phyloP scores from a whole-genome alignment of 2,113 vertebrate species.

The Herpetotheres cachinnans region DNA sequence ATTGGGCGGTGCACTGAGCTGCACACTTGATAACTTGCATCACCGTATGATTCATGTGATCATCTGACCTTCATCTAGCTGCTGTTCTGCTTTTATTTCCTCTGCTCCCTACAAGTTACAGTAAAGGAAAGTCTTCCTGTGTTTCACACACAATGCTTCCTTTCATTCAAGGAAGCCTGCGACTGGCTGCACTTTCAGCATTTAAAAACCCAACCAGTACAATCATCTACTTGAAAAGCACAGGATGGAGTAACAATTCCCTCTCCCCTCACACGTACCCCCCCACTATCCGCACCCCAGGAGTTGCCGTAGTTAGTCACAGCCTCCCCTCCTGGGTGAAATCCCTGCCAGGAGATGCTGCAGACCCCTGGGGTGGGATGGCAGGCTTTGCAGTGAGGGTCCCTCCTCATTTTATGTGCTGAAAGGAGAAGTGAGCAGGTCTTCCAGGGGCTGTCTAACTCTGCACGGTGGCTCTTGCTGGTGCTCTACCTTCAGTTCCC shows the following conservation, averaged over 20 bases:
- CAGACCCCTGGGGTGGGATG: not conserved
- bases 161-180: not conserved
- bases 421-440: not conserved
- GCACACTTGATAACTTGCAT: not conserved
- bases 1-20: not conserved
- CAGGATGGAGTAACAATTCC: not conserved
- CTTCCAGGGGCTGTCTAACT: not conserved
- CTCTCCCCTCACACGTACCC: not conserved
- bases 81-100: constrained; percentile 7
- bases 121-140: not conserved
- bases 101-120: not conserved
- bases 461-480: not conserved
- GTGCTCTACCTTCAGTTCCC: not conserved
- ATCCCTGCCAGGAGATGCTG: not conserved
- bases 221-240: not conserved
- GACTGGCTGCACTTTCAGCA: not conserved
- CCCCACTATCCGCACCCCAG: rapidly evolving
- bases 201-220: not conserved
- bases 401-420: not conserved
- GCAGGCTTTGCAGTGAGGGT: not conserved
- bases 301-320: not conserved
- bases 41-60: constrained; percentile 26
- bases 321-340: not conserved
- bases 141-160: not conserved
- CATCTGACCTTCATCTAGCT: constrained; percentile 26